A percentile compares a stretch with the other conserved stretches of the same genome.
Evolutionary conservation across 2,113 vertebrate species (phyloP).

Genomic region (Platysteira castanea): DNA sequence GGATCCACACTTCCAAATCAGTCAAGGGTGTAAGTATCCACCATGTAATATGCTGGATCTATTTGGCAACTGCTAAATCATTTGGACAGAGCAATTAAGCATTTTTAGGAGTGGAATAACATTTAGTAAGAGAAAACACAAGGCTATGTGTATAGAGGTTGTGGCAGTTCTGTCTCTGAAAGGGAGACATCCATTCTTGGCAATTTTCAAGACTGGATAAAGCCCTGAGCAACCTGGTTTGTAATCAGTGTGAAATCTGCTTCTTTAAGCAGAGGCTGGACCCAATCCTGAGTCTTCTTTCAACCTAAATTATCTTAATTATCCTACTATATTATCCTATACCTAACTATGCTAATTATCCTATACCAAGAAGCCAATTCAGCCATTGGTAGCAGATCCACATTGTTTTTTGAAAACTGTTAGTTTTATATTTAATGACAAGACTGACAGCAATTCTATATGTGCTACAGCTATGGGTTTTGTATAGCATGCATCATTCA

Average conservation of each 20-base stretch:
- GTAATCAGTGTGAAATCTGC: neutral
- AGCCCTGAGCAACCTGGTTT: neutral
- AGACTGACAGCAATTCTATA: neutral
- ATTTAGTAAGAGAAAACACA: neutral
- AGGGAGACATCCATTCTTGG: neutral
- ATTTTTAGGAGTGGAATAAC: neutral
- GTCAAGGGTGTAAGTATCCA: neutral
- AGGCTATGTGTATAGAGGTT: neutral
- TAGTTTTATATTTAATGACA: neutral
- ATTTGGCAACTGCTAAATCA: neutral
- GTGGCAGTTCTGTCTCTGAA: neutral
- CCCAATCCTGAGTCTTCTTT: neutral
- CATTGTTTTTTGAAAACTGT: neutral
- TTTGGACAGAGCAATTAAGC: neutral
- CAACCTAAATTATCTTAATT: neutral
- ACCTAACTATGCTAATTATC: neutral
- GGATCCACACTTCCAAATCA: neutral
- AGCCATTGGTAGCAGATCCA: neutral
- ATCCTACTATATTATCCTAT: neutral
- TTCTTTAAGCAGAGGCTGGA: neutral
- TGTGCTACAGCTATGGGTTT: neutral
- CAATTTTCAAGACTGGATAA: neutral
- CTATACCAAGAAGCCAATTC: neutral
- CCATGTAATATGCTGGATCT: neutral
- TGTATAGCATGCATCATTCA: neutral